phyloP scores from a whole-genome alignment of 2,113 vertebrate species.

The Dendrocopos noguchii region DNA sequence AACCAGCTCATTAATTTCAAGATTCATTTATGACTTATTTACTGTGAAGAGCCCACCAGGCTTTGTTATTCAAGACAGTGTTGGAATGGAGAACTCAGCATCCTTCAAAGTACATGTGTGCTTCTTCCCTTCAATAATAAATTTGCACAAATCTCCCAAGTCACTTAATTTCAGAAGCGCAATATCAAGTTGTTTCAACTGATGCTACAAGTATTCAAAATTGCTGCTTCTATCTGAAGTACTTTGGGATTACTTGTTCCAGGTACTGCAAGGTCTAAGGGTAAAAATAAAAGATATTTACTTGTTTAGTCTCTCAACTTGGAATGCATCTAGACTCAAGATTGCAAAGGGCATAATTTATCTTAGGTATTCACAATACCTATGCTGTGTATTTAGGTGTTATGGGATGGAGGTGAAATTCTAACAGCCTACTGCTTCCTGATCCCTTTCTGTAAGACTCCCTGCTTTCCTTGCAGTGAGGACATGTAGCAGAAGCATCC shows the following conservation, averaged over 20 bases:
- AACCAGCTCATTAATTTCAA: background rate
- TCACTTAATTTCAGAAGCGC: background rate
- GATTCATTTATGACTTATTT: background rate
- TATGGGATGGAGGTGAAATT: background rate
- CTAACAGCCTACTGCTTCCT: background rate
- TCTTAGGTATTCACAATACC: background rate
- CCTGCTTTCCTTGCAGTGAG: background rate
- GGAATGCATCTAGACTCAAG: background rate
- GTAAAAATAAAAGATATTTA: background rate
- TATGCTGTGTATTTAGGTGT: background rate
- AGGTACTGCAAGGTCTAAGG: background rate
- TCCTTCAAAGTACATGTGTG: background rate
- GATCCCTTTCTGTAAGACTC: background rate
- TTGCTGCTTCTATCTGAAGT: background rate
- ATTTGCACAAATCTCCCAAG: background rate
- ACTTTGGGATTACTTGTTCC: background rate
- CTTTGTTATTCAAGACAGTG: background rate
- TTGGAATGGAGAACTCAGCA: background rate
- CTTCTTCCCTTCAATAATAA: background rate
- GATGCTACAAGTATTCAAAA: background rate
- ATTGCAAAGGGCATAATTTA: background rate
- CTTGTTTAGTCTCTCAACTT: background rate
- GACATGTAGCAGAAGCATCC: background rate
- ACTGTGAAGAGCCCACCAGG: background rate
- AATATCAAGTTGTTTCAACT: rapidly evolving